These are phyloP conservation scores for Beris morrisii DNA, from an alignment of 2,888 invertebrate genomes.

Conservation along the genomic window DNA sequence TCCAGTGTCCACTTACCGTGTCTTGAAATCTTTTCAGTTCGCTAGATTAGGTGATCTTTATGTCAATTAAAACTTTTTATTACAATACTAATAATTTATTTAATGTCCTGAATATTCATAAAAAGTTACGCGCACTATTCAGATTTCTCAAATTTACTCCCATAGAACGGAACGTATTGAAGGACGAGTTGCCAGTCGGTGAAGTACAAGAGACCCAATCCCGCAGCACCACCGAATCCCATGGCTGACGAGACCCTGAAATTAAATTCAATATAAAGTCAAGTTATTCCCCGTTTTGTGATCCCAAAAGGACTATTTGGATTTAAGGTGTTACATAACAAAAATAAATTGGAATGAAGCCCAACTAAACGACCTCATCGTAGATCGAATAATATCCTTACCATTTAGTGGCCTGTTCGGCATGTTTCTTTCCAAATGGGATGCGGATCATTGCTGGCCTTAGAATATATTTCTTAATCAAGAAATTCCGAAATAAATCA, in stretches of 20 bases:
- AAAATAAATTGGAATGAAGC: constrained; percentile 22
- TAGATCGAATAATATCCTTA: constrained; percentile 44
- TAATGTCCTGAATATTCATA: not conserved
- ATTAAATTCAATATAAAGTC: constrained; percentile 20
- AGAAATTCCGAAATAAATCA: too few relatives aligned
- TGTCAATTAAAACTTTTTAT: too few relatives aligned
- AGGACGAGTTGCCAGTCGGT: constrained; percentile 79
- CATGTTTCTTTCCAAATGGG: constrained; percentile 64
- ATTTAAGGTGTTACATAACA: constrained; percentile 3
- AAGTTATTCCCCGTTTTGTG: too few relatives aligned
- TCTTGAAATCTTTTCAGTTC: too few relatives aligned
- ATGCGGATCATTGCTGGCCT: constrained; percentile 46
- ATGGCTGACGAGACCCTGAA: constrained; percentile 63
- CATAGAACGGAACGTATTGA: constrained; percentile 74
- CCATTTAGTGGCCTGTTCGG: constrained; percentile 60
- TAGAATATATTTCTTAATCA: not conserved
- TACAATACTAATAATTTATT: not conserved
- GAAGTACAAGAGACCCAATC: constrained; percentile 65
- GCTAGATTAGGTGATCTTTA: too few relatives aligned
- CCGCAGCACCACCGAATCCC: constrained; percentile 68
- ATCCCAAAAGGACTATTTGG: too few relatives aligned
- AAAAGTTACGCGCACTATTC: constrained; percentile 41
- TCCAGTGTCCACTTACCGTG: too few relatives aligned
- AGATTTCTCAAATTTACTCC: constrained; percentile 67
- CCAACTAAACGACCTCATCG: constrained; percentile 38